Evolutionary conservation across 2,797 vertebrate genomes (phyloP).

Genomic region (Neopelma chrysocephalum): DNA sequence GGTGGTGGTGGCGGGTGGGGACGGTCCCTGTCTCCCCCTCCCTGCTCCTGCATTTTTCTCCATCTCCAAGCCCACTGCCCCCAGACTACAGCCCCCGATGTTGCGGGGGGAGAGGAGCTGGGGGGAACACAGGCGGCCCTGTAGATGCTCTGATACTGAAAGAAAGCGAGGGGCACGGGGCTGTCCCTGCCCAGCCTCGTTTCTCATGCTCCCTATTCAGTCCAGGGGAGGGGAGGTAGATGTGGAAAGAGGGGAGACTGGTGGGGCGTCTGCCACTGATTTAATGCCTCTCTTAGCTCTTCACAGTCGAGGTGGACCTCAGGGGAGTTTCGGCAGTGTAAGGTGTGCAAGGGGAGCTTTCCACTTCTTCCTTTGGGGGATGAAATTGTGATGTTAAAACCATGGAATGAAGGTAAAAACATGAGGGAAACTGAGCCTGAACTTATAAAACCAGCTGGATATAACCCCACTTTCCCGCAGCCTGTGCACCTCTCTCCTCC

Average conservation of each 20-base stretch:
- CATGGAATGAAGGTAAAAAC: neutral
- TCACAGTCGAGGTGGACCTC: fast-evolving
- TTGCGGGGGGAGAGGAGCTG: neutral
- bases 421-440: neutral
- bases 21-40: neutral
- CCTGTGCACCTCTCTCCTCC: neutral
- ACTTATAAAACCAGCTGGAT: neutral
- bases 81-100: slow-evolving; percentile 3
- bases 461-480: fast-evolving
- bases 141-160: neutral
- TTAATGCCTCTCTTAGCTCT: neutral
- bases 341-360: neutral
- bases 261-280: neutral
- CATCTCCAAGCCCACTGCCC: slow-evolving; percentile 1
- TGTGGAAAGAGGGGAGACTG: neutral
- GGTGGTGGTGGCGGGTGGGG: slow-evolving; percentile 21
- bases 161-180: slow-evolving; percentile 39
- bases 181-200: slow-evolving; percentile 10
- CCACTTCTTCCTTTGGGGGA: neutral
- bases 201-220: slow-evolving; percentile 61
- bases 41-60: slow-evolving; percentile 32
- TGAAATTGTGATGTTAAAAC: neutral
- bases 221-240: neutral
- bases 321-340: neutral
- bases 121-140: neutral